Base-by-base conservation (phyloP, 92 coral and sea anemone genomes). In the Siderastrea radians region DNA sequence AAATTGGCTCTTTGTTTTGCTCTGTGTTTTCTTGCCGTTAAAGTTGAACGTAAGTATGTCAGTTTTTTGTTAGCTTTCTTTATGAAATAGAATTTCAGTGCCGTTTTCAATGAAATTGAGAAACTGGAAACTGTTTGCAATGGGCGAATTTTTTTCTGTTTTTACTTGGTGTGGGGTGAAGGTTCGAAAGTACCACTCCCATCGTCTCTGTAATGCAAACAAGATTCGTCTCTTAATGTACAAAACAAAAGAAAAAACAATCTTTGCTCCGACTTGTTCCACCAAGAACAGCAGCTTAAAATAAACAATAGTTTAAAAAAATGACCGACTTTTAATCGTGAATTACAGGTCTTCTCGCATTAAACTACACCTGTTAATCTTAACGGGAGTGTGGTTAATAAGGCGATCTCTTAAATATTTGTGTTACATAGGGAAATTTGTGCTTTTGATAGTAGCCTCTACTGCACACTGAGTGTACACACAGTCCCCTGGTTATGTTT, bases 11-110 rank as follows among this genome's bases (percentile, higher is more conserved):
- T 81, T 81, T 55, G 50, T 52, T 4, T 53, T 47, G 54, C 69
- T 10, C 49, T 69, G n/a, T 47, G 58, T 14, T 57, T 80, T 14
- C 19, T 55, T 9, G 77, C 59, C 4, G 51, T 4, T 15, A 10
- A 46, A 45, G 77, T 17, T 14, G 47, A 38, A n/a, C 54, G 86
- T 81, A 57, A 68, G 86, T 68, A 6, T 44, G n/a, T 55, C 2
- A 5, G 11, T 12, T 60, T 45, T 5, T 55, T 44, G 1, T 69
- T 53, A 3, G 2, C 1, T 11, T 14, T 43, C 9, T 44, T 80
- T 26, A 2, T 5, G 4, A 43, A 44, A 16, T 17, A 10, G 7
- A 1, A 53, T 0, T n/a, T 72, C 43, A 7, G 7, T 14, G 38
- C 8, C 38, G 12, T 7, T 55, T 55, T 8, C 8, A 55, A 55